phyloP scores from a whole-genome alignment of 2,113 vertebrate genomes.

The Sinocyclocheilus maitianheensis region DNA sequence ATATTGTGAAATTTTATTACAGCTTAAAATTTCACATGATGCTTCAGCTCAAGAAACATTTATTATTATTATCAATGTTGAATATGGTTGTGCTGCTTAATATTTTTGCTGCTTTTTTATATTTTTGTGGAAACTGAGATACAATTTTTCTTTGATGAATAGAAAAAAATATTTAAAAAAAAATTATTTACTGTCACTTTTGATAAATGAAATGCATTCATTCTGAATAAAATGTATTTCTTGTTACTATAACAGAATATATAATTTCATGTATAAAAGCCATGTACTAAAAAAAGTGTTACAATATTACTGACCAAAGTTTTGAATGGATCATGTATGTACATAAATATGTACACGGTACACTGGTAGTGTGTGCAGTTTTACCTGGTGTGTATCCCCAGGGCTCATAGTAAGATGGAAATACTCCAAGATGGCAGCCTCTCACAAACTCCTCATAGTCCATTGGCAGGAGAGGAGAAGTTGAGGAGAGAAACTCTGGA shows the following conservation, averaged over 20 bases:
- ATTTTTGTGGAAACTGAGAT: no score
- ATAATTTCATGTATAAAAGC: no score
- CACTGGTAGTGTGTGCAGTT: not conserved
- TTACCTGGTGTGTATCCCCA: slow-evolving; percentile 94
- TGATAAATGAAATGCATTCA: not conserved
- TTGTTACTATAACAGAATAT: no score
- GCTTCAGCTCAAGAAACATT: not conserved
- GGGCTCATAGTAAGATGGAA: slow-evolving; percentile 93
- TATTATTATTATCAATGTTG: not conserved
- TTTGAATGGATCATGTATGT: not conserved
- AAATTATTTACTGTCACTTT: not conserved
- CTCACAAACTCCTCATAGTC: slow-evolving; percentile 94
- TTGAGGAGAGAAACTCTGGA: slow-evolving; percentile 91
- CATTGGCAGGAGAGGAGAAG: slow-evolving; percentile 88
- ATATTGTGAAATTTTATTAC: no score
- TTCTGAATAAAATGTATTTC: not conserved
- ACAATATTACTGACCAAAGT: no score
- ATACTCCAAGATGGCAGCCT: slow-evolving; percentile 90
- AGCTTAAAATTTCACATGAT: not conserved
- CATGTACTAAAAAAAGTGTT: no score
- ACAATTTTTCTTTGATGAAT: no score
- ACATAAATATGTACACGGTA: not conserved
- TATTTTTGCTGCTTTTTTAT: no score
- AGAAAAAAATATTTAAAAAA: no score
- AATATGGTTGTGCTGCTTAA: no score